A percentile compares a stretch with the other conserved stretches of the same genome.
Evolutionary conservation across 2,797 vertebrate genomes (phyloP).

Genomic region (Capromys pilorides): DNA sequence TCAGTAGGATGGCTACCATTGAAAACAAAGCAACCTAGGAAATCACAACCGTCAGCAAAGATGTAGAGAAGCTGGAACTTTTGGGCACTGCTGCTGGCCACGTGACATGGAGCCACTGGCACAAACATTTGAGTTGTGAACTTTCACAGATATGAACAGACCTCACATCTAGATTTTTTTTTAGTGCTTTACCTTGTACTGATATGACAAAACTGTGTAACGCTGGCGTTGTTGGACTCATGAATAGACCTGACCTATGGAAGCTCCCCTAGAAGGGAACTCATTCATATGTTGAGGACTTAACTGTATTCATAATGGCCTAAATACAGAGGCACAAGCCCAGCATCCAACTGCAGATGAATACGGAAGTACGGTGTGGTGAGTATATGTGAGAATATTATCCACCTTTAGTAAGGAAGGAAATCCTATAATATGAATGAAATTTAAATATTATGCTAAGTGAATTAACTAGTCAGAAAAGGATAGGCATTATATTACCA

Average conservation of each 20-base stretch:
- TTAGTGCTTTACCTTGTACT: neutral
- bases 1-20: neutral
- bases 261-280: neutral
- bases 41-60: neutral
- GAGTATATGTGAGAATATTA: neutral
- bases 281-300: neutral
- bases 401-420: neutral
- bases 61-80: neutral
- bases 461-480: constrained; percentile 37
- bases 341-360: neutral
- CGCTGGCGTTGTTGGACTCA: neutral
- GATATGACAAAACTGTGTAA: neutral
- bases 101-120: neutral
- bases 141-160: no score
- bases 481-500: neutral
- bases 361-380: neutral
- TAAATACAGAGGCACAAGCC: neutral
- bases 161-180: neutral
- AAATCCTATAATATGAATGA: neutral
- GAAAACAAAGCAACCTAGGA: neutral
- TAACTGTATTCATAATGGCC: neutral
- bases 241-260: neutral
- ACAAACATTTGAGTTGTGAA: no score
- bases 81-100: no score
- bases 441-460: neutral